Evolutionary conservation across 2,113 vertebrate genomes (phyloP).

Genomic region (Elaphurus davidianus): DNA sequence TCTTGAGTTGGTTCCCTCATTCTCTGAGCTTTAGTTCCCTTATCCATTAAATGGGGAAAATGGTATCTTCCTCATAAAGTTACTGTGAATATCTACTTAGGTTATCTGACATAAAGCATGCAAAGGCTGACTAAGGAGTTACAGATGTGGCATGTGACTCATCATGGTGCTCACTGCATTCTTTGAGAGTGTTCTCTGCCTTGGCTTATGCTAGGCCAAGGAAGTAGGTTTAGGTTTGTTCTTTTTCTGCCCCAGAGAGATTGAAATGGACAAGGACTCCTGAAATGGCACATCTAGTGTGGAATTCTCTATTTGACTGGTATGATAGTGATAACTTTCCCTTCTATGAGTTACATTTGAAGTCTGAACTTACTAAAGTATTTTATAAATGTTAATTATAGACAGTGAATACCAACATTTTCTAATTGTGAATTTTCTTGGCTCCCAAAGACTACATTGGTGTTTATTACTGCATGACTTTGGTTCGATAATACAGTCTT

Average conservation of each 20-base stretch:
- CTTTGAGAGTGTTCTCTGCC: background rate
- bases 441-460: background rate
- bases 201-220: background rate
- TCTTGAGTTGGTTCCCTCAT: background rate
- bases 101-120: background rate
- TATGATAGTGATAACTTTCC: background rate
- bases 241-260: background rate
- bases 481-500: background rate
- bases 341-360: background rate
- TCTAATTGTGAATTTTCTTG: background rate
- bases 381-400: constrained; percentile 11
- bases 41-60: background rate
- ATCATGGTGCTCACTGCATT: background rate
- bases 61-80: background rate
- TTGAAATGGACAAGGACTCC: background rate
- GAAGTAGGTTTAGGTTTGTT: background rate
- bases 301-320: background rate
- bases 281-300: background rate
- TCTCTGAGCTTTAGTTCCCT: background rate
- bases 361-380: background rate
- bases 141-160: background rate
- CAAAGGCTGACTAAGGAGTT: background rate
- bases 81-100: background rate
- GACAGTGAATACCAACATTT: background rate
- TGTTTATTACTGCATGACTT: background rate